A percentile compares a stretch with the other conserved stretches of the same genome.
Evolutionary conservation across 2,888 invertebrate genomes (phyloP).

Genomic region (Troilus luridus): DNA sequence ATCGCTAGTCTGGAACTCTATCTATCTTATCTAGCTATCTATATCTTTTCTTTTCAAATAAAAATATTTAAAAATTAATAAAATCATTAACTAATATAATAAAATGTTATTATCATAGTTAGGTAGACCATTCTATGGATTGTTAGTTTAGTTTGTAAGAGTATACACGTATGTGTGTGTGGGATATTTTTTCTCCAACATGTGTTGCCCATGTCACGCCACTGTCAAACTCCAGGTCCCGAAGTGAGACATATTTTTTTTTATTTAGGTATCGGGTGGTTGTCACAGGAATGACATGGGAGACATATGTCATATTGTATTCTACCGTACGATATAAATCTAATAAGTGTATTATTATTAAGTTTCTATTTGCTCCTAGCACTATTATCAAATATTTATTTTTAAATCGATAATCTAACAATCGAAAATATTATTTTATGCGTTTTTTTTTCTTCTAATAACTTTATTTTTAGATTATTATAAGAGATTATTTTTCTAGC

Average conservation of each 20-base stretch:
- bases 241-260: neutral
- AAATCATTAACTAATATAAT: too few species aligned
- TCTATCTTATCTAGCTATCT: too few species aligned
- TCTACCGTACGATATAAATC: neutral
- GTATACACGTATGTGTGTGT: neutral
- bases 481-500: too few species aligned
- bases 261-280: neutral
- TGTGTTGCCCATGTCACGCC: slow-evolving; percentile 6
- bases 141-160: neutral
- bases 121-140: neutral
- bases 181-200: neutral
- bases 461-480: too few species aligned
- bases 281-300: neutral
- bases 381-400: too few species aligned
- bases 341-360: neutral
- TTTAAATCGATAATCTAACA: too few species aligned
- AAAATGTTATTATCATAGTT: neutral
- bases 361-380: neutral
- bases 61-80: too few species aligned
- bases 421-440: too few species aligned
- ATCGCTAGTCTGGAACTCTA: too few species aligned
- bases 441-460: too few species aligned
- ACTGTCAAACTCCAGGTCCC: neutral
- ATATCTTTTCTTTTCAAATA: too few species aligned
- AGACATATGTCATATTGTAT: neutral